Evolutionary conservation across 2,888 invertebrate species (phyloP), one percentile per base, ranked within the genome.

Genomic region (Microchrysa polita): DNA sequence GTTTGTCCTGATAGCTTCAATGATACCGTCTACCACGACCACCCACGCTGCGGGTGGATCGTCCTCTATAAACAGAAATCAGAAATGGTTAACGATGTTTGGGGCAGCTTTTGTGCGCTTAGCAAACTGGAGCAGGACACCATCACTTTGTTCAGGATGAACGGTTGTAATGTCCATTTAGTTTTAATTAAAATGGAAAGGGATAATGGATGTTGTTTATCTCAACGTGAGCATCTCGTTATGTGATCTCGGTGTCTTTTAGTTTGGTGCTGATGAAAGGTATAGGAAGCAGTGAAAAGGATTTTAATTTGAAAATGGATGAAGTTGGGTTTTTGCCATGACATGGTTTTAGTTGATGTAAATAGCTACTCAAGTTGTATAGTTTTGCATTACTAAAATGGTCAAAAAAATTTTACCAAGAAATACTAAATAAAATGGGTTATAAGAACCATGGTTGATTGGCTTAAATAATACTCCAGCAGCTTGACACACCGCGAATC

Each of bases 121-220:
- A 9, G 34, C n/a, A 65, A 65, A 65, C 42, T 65, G 18, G 22
- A 44, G 44, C 22, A 23, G 65, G 20, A 22, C 23, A 20, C 57
- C 16, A 42, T 27, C 34, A 73, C 61, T 74, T 74, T 57, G 60
- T 60, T 16, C 63, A 67, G 67, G 63, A 72, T 67, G 69, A 67
- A 69, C 67, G 72, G 27, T 44, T 65, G 69, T 72, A 75, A 75
- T 75, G 75, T 74, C 72, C 75, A 74, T 75, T 75, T 74, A 75
- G 75, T 67, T 74, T 75, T 75, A 75, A 75, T 75, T 75, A 75
- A 75, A 75, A 73, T 67, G 59, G 61, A 67, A 74, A 73, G 60
- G 71, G 71, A 75, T 75, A 75, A 74, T 67, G 67, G 74, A 75
- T 60, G 60, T 14, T 14, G 40, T 9, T 42, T 61, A 34, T 61